Evolutionary conservation across 2,888 invertebrate species (phyloP).

Genomic region (Sarcophaga caerulescens): DNA sequence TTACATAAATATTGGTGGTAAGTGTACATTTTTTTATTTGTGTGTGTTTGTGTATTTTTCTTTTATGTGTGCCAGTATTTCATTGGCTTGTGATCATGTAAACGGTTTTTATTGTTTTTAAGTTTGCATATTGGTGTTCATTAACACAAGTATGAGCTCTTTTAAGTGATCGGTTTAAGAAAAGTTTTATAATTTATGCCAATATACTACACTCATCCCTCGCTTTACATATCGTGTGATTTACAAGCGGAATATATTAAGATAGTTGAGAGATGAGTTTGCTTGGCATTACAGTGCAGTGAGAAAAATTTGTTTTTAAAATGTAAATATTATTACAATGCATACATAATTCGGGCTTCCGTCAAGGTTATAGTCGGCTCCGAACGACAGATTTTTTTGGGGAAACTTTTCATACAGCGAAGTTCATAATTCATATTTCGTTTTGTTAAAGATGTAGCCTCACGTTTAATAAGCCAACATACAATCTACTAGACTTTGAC

Average conservation of each 20-base stretch:
- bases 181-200: no score
- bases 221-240: neutral
- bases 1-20: slow-evolving; percentile 19
- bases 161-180: no score
- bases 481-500: no score
- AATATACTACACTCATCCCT: neutral
- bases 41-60: neutral
- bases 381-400: no score
- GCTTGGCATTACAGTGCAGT: neutral
- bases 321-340: no score
- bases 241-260: neutral
- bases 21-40: neutral
- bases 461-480: no score
- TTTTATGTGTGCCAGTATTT: slow-evolving; percentile 24
- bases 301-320: neutral
- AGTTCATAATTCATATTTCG: no score
- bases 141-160: neutral
- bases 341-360: no score
- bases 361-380: no score
- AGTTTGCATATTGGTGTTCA: slow-evolving; percentile 20
- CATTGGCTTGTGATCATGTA: neutral
- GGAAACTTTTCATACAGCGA: no score
- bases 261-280: neutral
- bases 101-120: neutral
- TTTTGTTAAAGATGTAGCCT: no score